Percentiles rank a stretch among this genome's conserved stretches.
Evolutionary conservation across 2,797 vertebrate species (phyloP).

Genomic region (Huso huso): DNA sequence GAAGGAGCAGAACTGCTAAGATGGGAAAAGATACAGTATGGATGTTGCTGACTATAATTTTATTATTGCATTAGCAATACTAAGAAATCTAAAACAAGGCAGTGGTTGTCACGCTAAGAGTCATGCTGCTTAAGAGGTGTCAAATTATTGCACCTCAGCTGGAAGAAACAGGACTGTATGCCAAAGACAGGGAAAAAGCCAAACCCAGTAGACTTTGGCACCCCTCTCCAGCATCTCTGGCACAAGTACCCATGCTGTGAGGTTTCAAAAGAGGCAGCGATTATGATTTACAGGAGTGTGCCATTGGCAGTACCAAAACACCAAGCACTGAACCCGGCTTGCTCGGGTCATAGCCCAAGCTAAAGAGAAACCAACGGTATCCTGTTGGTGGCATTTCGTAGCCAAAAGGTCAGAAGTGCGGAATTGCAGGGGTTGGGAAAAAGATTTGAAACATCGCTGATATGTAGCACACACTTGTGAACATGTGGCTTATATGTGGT

Average conservation of each 20-base stretch:
- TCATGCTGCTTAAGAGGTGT: constrained; percentile 73
- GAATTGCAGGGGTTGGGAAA: neutral
- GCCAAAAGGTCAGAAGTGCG: neutral
- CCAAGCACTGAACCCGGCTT: constrained; percentile 29
- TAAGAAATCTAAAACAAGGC: constrained; percentile 67
- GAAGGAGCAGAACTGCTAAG: constrained; percentile 57
- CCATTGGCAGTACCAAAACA: constrained; percentile 38
- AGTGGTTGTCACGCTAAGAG: constrained; percentile 29
- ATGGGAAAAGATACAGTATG: constrained; percentile 59
- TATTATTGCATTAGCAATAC: constrained; percentile 63
- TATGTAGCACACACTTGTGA: too few species aligned
- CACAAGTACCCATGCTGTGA: constrained; percentile 42
- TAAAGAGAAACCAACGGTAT: constrained; percentile 35
- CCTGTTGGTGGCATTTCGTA: neutral
- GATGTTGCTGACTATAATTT: constrained; percentile 77
- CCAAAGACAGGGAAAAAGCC: constrained; percentile 52
- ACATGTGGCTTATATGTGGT: too few species aligned
- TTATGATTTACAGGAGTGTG: constrained; percentile 27
- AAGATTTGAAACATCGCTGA: too few species aligned
- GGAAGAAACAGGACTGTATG: constrained; percentile 54
- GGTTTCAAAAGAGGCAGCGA: constrained; percentile 39
- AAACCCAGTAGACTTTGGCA: constrained; percentile 70
- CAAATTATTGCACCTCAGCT: constrained; percentile 79
- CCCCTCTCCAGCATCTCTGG: constrained; percentile 56
- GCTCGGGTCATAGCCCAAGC: constrained; percentile 32